phyloP scores from a whole-genome alignment of 2,888 invertebrate species.

The Drosophila hawaiiensis region DNA sequence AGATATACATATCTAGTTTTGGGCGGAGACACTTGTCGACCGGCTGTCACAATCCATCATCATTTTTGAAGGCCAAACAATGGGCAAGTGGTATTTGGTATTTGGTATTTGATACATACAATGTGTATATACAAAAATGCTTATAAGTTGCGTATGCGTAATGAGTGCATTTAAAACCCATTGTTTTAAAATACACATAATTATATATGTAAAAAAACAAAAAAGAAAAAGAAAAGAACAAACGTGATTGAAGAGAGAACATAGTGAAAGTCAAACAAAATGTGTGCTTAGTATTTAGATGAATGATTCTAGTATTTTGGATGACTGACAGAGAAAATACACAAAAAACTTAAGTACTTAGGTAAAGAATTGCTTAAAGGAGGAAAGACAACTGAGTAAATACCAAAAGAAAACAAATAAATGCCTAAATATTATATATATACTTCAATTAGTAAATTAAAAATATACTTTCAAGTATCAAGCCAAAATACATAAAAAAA shows the following conservation, averaged over 20 bases:
- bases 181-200: slow-evolving; percentile 17
- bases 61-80: slow-evolving; percentile 68
- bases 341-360: not conserved
- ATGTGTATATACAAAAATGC: slow-evolving; percentile 12
- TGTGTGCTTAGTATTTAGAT: not conserved
- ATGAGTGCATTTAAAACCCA: slow-evolving; percentile 10
- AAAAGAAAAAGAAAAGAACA: no score
- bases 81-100: slow-evolving; percentile 26
- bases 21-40: slow-evolving; percentile 62
- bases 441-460: not conserved
- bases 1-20: not conserved
- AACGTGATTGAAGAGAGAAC: not conserved
- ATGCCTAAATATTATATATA: not conserved
- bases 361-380: not conserved
- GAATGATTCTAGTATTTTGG: not conserved
- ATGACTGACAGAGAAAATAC: not conserved
- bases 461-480: not conserved
- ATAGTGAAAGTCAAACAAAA: not conserved
- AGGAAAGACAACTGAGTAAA: not conserved
- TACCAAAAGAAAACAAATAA: not conserved
- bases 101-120: slow-evolving; percentile 1
- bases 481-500: not conserved
- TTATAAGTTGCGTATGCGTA: slow-evolving; percentile 34
- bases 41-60: slow-evolving; percentile 75
- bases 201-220: not conserved